A percentile compares a stretch with the other conserved stretches of the same genome.
These are phyloP conservation scores for Brachyrhaphis roseni DNA, from an alignment of 2,797 vertebrate genomes.

Conservation along the genomic window DNA sequence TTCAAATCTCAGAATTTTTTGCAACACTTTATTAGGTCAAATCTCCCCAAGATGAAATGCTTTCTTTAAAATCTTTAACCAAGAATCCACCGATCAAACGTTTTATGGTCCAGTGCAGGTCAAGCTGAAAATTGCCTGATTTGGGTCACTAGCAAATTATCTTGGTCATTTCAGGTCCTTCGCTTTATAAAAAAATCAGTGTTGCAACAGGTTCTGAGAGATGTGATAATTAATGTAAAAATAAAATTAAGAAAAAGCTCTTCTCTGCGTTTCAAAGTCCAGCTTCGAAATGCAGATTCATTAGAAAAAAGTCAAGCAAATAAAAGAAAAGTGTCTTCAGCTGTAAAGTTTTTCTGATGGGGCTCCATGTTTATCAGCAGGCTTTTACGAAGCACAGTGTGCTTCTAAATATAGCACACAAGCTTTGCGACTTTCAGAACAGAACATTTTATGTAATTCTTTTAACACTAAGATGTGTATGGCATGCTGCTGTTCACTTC, in stretches of 20 bases:
- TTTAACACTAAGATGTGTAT: constrained; percentile 13
- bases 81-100: neutral
- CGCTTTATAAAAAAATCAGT: neutral
- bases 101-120: neutral
- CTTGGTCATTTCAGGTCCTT: neutral
- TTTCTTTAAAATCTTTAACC: neutral
- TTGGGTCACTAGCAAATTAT: neutral
- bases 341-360: constrained; percentile 5
- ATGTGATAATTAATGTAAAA: neutral
- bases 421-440: constrained; percentile 10
- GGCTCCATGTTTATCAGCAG: neutral
- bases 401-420: constrained; percentile 7
- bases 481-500: neutral
- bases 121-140: neutral
- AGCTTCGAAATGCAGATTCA: neutral
- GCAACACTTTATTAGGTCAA: constrained; percentile 1
- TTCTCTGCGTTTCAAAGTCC: neutral
- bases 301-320: neutral
- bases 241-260: neutral
- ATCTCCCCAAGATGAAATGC: neutral
- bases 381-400: neutral
- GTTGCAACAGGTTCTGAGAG: neutral
- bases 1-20: constrained; percentile 24
- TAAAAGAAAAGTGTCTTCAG: neutral
- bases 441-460: constrained; percentile 11